A percentile compares a stretch with the other conserved stretches of the same genome.
Evolutionary conservation across 2,888 invertebrate species (phyloP).

Genomic region (Acleris cristana): DNA sequence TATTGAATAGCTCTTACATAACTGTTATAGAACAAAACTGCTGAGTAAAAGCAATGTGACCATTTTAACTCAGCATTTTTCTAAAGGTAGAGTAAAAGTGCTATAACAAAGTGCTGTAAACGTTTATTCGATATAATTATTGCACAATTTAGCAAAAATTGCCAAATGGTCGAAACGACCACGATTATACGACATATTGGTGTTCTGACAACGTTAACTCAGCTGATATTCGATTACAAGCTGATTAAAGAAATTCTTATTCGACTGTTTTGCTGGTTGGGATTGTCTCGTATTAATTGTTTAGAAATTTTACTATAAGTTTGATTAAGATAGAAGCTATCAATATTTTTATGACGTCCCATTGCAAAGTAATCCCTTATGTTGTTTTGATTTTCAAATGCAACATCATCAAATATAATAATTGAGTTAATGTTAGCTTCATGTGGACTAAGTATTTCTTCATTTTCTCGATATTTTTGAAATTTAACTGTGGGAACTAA

Average conservation of each 20-base stretch:
- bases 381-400: too few relatives aligned
- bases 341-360: too few relatives aligned
- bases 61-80: background rate
- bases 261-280: too few relatives aligned
- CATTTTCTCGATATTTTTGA: too few relatives aligned
- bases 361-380: too few relatives aligned
- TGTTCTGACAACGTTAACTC: background rate
- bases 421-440: too few relatives aligned
- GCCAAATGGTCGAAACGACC: background rate
- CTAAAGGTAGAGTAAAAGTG: background rate
- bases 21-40: background rate
- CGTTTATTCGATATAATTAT: conserved; percentile 6
- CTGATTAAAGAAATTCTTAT: background rate
- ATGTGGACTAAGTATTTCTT: too few relatives aligned
- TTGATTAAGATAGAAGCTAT: too few relatives aligned
- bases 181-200: background rate
- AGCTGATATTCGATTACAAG: background rate
- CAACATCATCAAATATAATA: too few relatives aligned
- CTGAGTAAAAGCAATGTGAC: conserved; percentile 1
- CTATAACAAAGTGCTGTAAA: background rate
- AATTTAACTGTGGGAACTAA: too few relatives aligned
- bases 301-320: too few relatives aligned
- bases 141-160: background rate
- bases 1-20: background rate
- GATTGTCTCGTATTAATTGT: too few relatives aligned